Base-by-base conservation (phyloP, 1,140 invertebrate species). In the Eueides isabella region DNA sequence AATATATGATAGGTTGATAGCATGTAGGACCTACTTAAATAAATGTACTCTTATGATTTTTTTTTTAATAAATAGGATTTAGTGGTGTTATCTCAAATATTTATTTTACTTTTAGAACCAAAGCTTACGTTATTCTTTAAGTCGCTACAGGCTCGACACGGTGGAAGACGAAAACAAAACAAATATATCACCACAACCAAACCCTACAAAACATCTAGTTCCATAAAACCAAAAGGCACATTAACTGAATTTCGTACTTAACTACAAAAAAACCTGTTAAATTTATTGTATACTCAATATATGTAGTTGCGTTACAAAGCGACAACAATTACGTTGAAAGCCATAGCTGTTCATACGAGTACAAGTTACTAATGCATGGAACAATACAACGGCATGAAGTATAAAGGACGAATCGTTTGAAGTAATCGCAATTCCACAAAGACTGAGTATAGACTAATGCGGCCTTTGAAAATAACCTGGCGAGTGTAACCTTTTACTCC, bases 341-440 rank as follows among this genome's bases (percentile, higher is more conserved):
- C 74, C 72, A 79, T 78, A 72, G 66, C 77, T 75, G 35, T 38
- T 38, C 35, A 0, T 81, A 77, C 86, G 84, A n/a, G n/a, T 82
- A 87, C 75, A 71, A 85, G 67, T 68, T 81, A 79, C 85, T 89
- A 91, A 91, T 91, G 89, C 80, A 72, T 80, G 82, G 85, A 89
- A 91, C 89, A 91, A 91, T 88, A 82, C 84, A 88, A 86, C 77
- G 82, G 83, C 78, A 84, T 84, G 82, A 79, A 83, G 80, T 86
- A 89, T 83, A 89, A 87, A 88, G 85, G 76, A 83, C 73, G 80
- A 83, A 87, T 83, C 86, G 87, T 90, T 91, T 90, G 86, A 90
- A 87, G 86, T 86, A 81, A 79, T 83, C 78, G 84, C 76, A 80
- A 81, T 81, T 83, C 64, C 62, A 74, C 66, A 81, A 81, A 81